Conservation (phyloP, 2,888 invertebrate species). For the Drosophila subquinaria region DNA sequence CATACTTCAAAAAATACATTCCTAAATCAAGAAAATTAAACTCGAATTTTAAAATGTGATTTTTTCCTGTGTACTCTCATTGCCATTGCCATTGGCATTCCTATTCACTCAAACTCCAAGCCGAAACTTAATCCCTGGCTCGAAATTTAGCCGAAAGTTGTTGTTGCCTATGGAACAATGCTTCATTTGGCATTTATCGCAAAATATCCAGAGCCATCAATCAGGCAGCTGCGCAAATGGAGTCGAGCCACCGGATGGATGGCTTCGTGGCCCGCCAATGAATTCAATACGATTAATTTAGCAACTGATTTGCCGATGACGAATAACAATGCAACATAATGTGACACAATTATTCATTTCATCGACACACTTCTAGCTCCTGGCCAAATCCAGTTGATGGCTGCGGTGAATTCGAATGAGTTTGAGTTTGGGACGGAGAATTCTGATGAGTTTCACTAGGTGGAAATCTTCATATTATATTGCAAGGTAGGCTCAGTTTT, state of each 20-base stretch:
- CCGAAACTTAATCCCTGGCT: neutral
- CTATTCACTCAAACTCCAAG: neutral
- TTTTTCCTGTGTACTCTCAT: neutral
- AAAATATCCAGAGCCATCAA: constrained; percentile 60
- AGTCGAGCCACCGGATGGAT: constrained; percentile 43
- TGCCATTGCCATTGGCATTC: constrained; percentile 5
- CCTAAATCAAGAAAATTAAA: too few species aligned
- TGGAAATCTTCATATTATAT: neutral
- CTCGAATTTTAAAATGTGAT: too few species aligned
- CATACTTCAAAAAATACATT: too few species aligned
- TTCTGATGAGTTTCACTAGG: constrained; percentile 37
- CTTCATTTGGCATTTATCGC: constrained; percentile 56
- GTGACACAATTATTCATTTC: constrained; percentile 78
- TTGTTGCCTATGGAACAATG: constrained; percentile 41
- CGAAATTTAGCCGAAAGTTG: constrained; percentile 17
- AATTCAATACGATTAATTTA: constrained; percentile 77
- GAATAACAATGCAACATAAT: constrained; percentile 80
- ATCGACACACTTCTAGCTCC: constrained; percentile 34
- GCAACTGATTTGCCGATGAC: constrained; percentile 79
- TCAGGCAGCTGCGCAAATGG: constrained; percentile 53
- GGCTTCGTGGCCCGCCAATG: constrained; percentile 62
- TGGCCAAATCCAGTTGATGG: constrained; percentile 24
- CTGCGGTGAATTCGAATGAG: constrained; percentile 24
- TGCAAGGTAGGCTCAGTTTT: neutral
- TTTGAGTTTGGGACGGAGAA: neutral